These are phyloP conservation scores for Lithophane socia DNA, from an alignment of 2,888 invertebrate species.

Conservation along the genomic window DNA sequence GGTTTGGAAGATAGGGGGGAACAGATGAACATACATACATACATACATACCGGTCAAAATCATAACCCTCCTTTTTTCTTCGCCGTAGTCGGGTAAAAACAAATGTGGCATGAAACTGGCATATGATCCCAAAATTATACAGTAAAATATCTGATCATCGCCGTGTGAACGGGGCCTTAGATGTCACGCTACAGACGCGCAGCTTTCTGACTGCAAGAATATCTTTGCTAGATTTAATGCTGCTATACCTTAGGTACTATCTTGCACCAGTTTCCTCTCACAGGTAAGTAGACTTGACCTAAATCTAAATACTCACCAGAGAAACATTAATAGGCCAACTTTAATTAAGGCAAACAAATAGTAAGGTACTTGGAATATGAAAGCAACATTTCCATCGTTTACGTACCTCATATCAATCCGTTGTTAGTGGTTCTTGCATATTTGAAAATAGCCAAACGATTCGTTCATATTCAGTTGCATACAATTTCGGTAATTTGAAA, in stretches of 20 bases:
- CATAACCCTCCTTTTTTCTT: no score
- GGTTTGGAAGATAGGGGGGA: no score
- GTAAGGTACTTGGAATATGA: background rate
- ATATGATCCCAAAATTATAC: background rate
- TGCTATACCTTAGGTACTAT: background rate
- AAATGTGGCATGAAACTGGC: background rate
- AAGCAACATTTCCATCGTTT: background rate
- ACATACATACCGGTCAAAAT: no score
- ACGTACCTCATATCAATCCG: background rate
- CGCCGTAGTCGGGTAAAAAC: no score
- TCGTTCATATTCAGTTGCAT: background rate
- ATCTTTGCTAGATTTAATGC: background rate
- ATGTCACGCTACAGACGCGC: background rate
- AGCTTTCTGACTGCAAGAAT: background rate
- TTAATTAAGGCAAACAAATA: background rate
- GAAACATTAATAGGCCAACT: background rate
- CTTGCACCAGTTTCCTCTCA: constrained; percentile 11
- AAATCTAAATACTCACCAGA: constrained; percentile 9
- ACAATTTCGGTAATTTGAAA: background rate
- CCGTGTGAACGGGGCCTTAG: background rate
- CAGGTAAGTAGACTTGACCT: constrained; percentile 24
- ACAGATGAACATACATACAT: no score
- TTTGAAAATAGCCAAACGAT: constrained; percentile 6
- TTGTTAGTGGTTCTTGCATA: background rate
- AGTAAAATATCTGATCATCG: no score